phyloP scores from a whole-genome alignment of 2,888 invertebrate species.

The Amphipoea oculea region DNA sequence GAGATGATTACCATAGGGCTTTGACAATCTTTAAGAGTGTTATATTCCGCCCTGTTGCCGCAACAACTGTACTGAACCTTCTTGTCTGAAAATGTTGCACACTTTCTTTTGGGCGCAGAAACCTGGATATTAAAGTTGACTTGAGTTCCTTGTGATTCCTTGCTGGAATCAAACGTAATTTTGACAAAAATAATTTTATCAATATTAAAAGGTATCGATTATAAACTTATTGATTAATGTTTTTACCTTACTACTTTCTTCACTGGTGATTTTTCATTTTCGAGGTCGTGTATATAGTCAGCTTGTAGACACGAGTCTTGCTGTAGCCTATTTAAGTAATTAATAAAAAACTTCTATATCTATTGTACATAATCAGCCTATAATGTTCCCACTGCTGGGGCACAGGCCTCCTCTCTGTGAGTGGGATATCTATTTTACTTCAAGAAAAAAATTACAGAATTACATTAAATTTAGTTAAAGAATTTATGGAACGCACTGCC shows the following conservation, averaged over 20 bases:
- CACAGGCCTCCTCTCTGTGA: no score
- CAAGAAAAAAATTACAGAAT: no score
- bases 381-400: no score
- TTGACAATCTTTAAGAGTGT: conserved; percentile 53
- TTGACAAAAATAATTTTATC: conserved; percentile 18
- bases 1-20: conserved; percentile 86
- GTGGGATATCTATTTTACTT: no score
- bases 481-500: no score
- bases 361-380: no score
- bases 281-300: conserved; percentile 30
- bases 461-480: no score
- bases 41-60: conserved; percentile 46
- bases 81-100: conserved; percentile 67
- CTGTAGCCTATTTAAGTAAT: conserved; percentile 26
- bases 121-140: conserved; percentile 73
- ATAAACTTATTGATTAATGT: background rate
- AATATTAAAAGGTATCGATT: background rate
- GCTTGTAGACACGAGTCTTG: conserved; percentile 59
- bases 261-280: conserved; percentile 9
- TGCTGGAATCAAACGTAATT: conserved; percentile 60
- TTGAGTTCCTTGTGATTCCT: conserved; percentile 80
- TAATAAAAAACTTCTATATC: background rate
- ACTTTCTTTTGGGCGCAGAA: conserved; percentile 26
- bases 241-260: conserved; percentile 42
- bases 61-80: conserved; percentile 74